Conservation (phyloP, 2,797 vertebrate species). For the Oryzias dopingdopingensis region DNA sequence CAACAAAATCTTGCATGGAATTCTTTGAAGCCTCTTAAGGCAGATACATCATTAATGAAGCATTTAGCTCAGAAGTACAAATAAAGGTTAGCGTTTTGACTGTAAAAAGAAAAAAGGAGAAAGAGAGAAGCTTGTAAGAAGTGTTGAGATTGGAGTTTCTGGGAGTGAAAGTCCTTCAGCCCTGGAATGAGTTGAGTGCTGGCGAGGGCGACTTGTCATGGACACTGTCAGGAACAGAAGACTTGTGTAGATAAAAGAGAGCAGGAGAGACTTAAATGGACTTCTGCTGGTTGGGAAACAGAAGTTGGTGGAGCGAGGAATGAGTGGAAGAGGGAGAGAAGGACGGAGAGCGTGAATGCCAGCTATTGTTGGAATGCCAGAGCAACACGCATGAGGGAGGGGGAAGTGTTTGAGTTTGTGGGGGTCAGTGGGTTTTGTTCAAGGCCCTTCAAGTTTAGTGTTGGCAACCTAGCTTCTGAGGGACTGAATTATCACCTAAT, state of each 20-base stretch:
- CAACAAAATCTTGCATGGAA: too few relatives aligned
- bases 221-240: conserved; percentile 38
- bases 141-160: conserved; percentile 7
- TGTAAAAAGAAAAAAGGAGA: too few relatives aligned
- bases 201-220: conserved; percentile 37
- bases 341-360: conserved; percentile 63
- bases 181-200: conserved; percentile 33
- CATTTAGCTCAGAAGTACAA: too few relatives aligned
- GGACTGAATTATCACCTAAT: conserved; percentile 46
- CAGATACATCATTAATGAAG: too few relatives aligned
- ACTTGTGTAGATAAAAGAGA: conserved; percentile 39
- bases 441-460: conserved; percentile 35
- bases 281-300: conserved; percentile 45
- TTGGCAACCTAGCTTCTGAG: conserved; percentile 37
- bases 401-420: conserved; percentile 41
- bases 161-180: conserved; percentile 17
- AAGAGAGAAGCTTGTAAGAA: background rate
- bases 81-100: too few relatives aligned
- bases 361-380: conserved; percentile 74
- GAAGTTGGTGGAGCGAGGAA: conserved; percentile 29
- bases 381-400: conserved; percentile 58
- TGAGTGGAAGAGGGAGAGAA: conserved; percentile 28
- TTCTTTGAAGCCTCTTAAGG: too few relatives aligned
- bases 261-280: conserved; percentile 55
- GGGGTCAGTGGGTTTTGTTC: conserved; percentile 60